Evolutionary conservation across 2,888 invertebrate species (phyloP).

Genomic region (Eupithecia dodoneata): DNA sequence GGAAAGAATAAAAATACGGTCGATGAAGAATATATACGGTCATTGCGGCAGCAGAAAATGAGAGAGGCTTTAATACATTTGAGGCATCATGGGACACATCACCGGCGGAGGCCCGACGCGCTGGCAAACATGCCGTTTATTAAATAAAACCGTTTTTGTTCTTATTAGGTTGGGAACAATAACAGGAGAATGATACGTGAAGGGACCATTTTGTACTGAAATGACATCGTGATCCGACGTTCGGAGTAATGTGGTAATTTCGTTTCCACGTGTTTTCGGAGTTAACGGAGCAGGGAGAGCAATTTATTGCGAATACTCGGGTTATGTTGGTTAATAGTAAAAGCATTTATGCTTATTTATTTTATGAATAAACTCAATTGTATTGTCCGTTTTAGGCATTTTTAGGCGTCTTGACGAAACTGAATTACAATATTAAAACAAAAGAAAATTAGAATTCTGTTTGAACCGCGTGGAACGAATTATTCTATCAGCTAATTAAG

Average conservation of each 20-base stretch:
- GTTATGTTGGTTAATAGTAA: neutral
- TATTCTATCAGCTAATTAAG: neutral
- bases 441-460: neutral
- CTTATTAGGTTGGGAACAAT: constrained; percentile 46
- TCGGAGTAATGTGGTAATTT: constrained; percentile 39
- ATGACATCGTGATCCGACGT: constrained; percentile 39
- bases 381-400: neutral
- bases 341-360: neutral
- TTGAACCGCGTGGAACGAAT: neutral
- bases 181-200: constrained; percentile 28
- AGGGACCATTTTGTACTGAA: constrained; percentile 45
- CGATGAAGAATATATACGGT: constrained; percentile 73
- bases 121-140: constrained; percentile 73
- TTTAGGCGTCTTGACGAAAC: too few species aligned
- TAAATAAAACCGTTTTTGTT: constrained; percentile 59
- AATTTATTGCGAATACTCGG: constrained; percentile 12
- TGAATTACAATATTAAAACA: too few species aligned
- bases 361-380: neutral
- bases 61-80: constrained; percentile 75
- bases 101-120: constrained; percentile 69
- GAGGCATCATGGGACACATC: constrained; percentile 76
- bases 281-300: constrained; percentile 17
- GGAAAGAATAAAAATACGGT: constrained; percentile 64
- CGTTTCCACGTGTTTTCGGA: constrained; percentile 29
- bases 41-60: constrained; percentile 75